Base-by-base conservation (phyloP, 2,797 vertebrate species). In the Rhabdophis nuchalis region DNA sequence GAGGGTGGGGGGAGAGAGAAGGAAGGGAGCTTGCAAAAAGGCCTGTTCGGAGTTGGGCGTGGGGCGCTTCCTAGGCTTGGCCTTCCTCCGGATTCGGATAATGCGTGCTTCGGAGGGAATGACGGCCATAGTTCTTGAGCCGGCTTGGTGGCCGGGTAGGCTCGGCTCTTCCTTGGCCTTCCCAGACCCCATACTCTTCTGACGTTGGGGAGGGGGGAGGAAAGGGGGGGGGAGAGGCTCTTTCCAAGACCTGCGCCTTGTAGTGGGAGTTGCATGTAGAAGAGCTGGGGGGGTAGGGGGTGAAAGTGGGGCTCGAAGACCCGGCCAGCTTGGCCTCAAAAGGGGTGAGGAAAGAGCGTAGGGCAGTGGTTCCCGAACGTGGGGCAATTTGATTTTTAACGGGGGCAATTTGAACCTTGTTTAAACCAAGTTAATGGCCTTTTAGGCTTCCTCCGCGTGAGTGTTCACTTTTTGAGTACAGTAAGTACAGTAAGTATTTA, bases 41-140 rank as follows among this genome's bases (percentile, higher is more conserved):
- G 90, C 57, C 77, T n/a, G 14, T 11, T 36, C 3, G 95, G 89
- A 89, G 92, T 89, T 92, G 89, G 95, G 94, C 18, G 72, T 64
- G 91, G 58, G 91, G 91, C 25, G 60, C 46, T 54, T 16, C n/a
- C 72, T 23, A 68, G 23, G n/a, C 72, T 93, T 54, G 91, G 53
- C 29, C 56, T 50, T 50, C 9, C 61, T 56, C 23, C 4, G 64
- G 50, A 36, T 32, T 36, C 32, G 57, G 68, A 14, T 36, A 60
- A 5, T 94, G 93, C 92, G 92, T 32, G 93, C 85, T 7, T 8
- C 5, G 61, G 90, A 50, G 4, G 29, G 32, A 52, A 10, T 5
- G 61, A 61, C 46, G 52, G 56, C 29, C 87, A 4, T 14, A 18
- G 89, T 61, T 23, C 61, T 20, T 36, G 58, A 72, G 60, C 27